These are phyloP conservation scores for Polydrusus pterygomalis DNA, from an alignment of 2,888 invertebrate genomes.

Conservation along the genomic window DNA sequence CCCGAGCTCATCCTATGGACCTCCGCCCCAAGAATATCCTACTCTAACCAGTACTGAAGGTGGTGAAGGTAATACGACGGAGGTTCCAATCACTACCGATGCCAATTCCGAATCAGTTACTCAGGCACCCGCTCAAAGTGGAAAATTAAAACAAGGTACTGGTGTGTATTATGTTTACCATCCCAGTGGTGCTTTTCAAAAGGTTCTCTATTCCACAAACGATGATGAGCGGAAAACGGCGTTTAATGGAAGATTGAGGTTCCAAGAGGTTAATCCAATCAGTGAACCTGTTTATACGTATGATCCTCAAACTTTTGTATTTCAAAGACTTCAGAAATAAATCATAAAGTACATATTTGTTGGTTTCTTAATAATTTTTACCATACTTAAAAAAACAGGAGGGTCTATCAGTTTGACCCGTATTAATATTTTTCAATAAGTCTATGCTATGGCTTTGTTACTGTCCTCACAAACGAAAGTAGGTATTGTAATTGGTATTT, in stretches of 20 bases:
- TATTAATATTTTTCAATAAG: too few species aligned
- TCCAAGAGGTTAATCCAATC: slow-evolving; percentile 79
- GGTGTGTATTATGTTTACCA: slow-evolving; percentile 80
- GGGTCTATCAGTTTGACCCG: too few species aligned
- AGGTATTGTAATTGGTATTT: too few species aligned
- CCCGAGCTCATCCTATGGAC: slow-evolving; percentile 45
- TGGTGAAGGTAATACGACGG: slow-evolving; percentile 17
- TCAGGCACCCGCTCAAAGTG: slow-evolving; percentile 11
- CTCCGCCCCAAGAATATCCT: slow-evolving; percentile 30
- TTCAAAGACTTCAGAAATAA: slow-evolving; percentile 38
- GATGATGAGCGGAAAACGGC: slow-evolving; percentile 76
- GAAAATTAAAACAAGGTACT: slow-evolving; percentile 3
- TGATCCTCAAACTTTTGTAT: slow-evolving; percentile 65
- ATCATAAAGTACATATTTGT: too few species aligned
- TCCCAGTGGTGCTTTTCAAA: slow-evolving; percentile 78
- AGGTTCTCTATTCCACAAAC: slow-evolving; percentile 76
- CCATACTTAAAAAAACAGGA: too few species aligned
- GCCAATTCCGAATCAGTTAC: slow-evolving; percentile 7
- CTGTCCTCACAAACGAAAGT: too few species aligned
- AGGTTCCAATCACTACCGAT: slow-evolving; percentile 25
- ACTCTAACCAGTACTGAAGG: slow-evolving; percentile 15
- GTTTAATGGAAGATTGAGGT: slow-evolving; percentile 78
- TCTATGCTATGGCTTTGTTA: too few species aligned
- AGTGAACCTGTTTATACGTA: slow-evolving; percentile 77
- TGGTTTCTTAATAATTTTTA: too few species aligned